A percentile compares a stretch with the other conserved stretches of the same genome.
phyloP scores from a whole-genome alignment of 2,113 vertebrate genomes.

The Saccopteryx bilineata region DNA sequence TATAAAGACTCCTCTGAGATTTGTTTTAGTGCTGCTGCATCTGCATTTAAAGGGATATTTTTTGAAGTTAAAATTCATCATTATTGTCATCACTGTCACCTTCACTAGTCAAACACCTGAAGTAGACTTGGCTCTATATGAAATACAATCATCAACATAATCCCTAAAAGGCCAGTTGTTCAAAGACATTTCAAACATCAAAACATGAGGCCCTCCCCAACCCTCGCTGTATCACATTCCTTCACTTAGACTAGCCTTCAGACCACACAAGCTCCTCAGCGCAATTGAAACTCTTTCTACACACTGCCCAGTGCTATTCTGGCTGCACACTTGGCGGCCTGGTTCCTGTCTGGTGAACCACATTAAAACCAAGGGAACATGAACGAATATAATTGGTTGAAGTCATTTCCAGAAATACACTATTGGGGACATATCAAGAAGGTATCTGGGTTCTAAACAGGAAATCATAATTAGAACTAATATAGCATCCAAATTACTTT shows the following conservation, averaged over 20 bases:
- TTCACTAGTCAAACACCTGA: not conserved
- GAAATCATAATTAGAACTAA: slow-evolving; percentile 71
- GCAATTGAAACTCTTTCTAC: slow-evolving; percentile 1
- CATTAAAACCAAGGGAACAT: slow-evolving; percentile 58
- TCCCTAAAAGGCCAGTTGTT: not conserved
- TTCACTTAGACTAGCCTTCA: not conserved
- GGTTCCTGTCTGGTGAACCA: slow-evolving; percentile 77
- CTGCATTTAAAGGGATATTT: not conserved
- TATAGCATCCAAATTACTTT: slow-evolving; percentile 67
- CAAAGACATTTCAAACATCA: not conserved
- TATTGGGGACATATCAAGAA: slow-evolving; percentile 59
- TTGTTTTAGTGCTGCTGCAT: not conserved
- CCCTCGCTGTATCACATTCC: not conserved
- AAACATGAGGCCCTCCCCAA: not conserved
- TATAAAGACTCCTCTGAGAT: not conserved
- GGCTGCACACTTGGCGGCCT: not conserved
- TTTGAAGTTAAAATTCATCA: not conserved
- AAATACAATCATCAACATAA: not conserved
- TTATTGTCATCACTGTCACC: not conserved
- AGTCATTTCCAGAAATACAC: slow-evolving; percentile 80
- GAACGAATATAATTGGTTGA: slow-evolving; percentile 73
- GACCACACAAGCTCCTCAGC: not conserved
- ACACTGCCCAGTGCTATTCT: not conserved
- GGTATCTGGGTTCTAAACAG: slow-evolving; percentile 72
- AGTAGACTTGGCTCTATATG: not conserved